Percentiles rank a stretch among this genome's conserved stretches.
Conservation (phyloP, 2,888 invertebrate genomes). For the Kuschelorhynchus macadamiae region DNA sequence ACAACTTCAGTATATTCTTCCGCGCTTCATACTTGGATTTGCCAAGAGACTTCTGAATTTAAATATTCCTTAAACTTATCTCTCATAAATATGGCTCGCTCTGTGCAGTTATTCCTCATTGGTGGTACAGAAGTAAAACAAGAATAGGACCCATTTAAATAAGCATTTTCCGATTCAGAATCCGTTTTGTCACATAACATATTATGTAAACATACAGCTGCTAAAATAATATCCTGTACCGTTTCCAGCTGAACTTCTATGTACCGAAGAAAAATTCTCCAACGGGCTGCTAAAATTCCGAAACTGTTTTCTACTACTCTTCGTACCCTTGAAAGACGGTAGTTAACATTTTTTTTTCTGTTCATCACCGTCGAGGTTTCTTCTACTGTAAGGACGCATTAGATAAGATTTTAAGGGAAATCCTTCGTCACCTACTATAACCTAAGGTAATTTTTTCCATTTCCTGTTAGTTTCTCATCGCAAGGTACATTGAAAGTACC, state of each 20-base stretch:
- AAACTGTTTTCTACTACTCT: conserved; percentile 44
- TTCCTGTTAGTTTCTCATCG: conserved; percentile 28
- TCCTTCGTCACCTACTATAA: conserved; percentile 44
- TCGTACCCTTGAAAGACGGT: conserved; percentile 36
- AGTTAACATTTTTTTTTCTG: conserved; percentile 12
- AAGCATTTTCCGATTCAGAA: conserved; percentile 34
- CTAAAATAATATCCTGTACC: conserved; percentile 19
- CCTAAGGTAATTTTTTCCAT: conserved; percentile 35
- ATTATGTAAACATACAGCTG: conserved; percentile 40
- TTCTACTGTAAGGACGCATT: conserved; percentile 45
- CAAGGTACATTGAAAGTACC: conserved; percentile 36
- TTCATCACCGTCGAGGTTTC: conserved; percentile 31
- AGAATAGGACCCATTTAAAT: conserved; percentile 16
- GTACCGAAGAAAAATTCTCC: conserved; percentile 36
- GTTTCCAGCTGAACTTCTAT: conserved; percentile 41
- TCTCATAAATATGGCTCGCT: conserved; percentile 39
- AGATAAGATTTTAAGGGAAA: conserved; percentile 43
- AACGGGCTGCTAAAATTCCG: conserved; percentile 33
- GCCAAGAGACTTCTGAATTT: conserved; percentile 38
- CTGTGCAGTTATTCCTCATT: conserved; percentile 16
- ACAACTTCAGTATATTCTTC: conserved; percentile 25
- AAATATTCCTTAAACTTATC: conserved; percentile 47
- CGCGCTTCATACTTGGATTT: conserved; percentile 28
- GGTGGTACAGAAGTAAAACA: conserved; percentile 5
- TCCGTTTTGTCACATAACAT: conserved; percentile 38